phyloP scores from a whole-genome alignment of 2,113 vertebrate species.

The Etia nguti region DNA sequence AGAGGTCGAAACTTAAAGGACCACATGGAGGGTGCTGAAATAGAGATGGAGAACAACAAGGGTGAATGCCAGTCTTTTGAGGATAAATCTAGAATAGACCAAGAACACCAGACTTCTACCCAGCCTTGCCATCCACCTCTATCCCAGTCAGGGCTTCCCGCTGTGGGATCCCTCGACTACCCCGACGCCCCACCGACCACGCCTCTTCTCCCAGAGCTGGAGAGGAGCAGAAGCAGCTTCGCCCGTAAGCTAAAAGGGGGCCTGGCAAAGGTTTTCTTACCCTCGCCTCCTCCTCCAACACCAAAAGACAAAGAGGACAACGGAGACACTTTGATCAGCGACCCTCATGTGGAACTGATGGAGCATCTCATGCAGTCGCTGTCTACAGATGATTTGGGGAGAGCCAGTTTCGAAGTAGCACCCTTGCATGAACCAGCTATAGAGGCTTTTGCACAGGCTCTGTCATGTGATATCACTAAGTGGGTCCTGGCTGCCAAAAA shows the following conservation, averaged over 20 bases:
- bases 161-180: slow-evolving; percentile 70
- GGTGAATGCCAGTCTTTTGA: background rate
- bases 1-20: background rate
- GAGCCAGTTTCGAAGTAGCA: background rate
- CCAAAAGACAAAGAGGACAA: slow-evolving; percentile 53
- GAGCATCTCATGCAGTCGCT: slow-evolving; percentile 64
- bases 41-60: background rate
- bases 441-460: slow-evolving; percentile 43
- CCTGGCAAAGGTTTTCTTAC: slow-evolving; percentile 71
- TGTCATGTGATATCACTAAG: slow-evolving; percentile 48
- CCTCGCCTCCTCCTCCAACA: slow-evolving; percentile 71
- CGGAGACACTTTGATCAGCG: background rate
- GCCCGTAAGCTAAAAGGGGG: slow-evolving; percentile 70
- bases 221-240: slow-evolving; percentile 66
- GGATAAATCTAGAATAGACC: background rate
- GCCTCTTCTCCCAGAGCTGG: slow-evolving; percentile 65
- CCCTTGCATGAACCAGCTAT: background rate
- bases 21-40: background rate
- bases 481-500: background rate
- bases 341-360: slow-evolving; percentile 50
- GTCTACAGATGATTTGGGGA: background rate
- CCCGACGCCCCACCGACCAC: slow-evolving; percentile 74
- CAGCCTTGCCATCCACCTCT: background rate
- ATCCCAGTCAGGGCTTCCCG: slow-evolving; percentile 37
- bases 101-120: background rate